Conservation (phyloP, 2,113 vertebrate species). For the Arizona elegans region DNA sequence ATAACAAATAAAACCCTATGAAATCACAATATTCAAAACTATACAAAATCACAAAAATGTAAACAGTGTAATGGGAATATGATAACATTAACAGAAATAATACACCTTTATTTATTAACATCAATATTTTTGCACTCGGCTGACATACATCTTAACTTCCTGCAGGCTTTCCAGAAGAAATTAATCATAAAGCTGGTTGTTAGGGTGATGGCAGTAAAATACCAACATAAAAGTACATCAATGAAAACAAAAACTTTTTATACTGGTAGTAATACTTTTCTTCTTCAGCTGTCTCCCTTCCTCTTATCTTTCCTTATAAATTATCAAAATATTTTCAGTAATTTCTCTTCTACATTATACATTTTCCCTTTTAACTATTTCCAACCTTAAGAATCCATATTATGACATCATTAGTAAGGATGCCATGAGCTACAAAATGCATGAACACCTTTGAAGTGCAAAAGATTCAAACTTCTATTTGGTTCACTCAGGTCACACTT, state of each 20-base stretch:
- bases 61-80: background rate
- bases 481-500: background rate
- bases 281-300: background rate
- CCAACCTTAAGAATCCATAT: background rate
- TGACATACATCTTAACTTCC: background rate
- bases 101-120: background rate
- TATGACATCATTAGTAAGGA: background rate
- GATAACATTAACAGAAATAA: background rate
- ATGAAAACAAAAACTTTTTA: background rate
- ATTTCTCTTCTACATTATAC: background rate
- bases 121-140: background rate
- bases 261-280: background rate
- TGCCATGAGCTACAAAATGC: background rate
- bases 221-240: background rate
- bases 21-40: background rate
- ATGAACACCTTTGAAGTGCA: background rate
- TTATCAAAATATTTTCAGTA: background rate
- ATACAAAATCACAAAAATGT: background rate
- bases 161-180: background rate
- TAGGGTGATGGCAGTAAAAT: background rate
- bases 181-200: background rate
- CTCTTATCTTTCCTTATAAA: background rate
- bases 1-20: background rate
- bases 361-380: background rate
- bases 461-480: background rate